Conservation (phyloP, 2,113 vertebrate genomes). For the Mobula hypostoma region DNA sequence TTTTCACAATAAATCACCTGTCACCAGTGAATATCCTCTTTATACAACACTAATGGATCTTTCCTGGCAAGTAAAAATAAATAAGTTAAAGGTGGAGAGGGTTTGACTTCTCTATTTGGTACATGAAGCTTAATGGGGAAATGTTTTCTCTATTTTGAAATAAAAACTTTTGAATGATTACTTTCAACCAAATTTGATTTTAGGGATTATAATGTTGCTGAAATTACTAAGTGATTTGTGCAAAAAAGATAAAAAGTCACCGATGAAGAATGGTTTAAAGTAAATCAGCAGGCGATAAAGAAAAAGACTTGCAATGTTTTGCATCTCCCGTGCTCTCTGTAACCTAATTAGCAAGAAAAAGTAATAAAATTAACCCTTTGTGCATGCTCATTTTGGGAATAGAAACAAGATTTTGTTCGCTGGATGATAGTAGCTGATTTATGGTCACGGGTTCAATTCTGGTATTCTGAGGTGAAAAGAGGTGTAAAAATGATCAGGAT, state of each 20-base stretch:
- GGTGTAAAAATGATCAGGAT: neutral
- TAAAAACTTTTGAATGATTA: no score
- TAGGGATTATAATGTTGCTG: neutral
- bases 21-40: neutral
- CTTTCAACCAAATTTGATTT: neutral
- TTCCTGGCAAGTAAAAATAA: neutral
- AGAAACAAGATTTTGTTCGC: neutral
- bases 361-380: no score
- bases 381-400: neutral
- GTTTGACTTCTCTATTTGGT: neutral
- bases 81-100: neutral
- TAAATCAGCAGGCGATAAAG: neutral
- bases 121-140: neutral
- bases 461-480: neutral
- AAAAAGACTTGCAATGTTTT: neutral
- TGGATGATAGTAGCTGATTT: neutral
- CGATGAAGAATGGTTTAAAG: neutral
- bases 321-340: no score
- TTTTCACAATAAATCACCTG: neutral
- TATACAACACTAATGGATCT: neutral
- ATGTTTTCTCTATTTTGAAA: neutral
- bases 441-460: neutral
- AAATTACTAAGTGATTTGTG: neutral
- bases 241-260: neutral
- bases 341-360: neutral